Conservation (phyloP, 2,888 invertebrate species). For the Hymenopus coronatus region DNA sequence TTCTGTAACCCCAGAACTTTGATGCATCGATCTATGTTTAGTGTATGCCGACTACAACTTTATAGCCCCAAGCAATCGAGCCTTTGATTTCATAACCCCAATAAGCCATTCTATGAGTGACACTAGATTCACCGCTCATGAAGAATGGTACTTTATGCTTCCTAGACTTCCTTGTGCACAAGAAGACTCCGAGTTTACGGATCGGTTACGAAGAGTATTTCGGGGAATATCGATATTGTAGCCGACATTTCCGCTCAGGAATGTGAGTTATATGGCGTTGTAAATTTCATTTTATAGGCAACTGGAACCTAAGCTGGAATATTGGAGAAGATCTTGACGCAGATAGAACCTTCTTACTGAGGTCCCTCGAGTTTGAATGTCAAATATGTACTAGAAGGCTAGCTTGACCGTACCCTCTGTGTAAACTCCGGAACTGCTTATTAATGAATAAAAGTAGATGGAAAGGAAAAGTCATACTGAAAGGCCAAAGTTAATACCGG, state of each 20-base stretch:
- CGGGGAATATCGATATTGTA: neutral
- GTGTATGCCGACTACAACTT: no score
- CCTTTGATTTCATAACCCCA: neutral
- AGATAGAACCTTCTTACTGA: no score
- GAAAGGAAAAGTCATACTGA: no score
- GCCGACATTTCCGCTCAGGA: neutral
- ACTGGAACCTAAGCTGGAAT: neutral
- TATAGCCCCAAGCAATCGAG: no score
- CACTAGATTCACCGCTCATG: neutral
- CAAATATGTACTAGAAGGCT: no score
- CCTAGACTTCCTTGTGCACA: neutral
- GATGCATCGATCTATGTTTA: no score
- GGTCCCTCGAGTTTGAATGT: no score
- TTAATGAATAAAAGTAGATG: no score
- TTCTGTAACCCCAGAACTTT: no score
- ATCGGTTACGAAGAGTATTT: neutral
- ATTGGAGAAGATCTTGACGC: neutral
- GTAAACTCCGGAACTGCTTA: no score
- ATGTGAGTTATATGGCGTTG: neutral
- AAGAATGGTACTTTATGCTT: neutral
- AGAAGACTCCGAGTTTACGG: neutral
- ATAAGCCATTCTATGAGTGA: neutral
- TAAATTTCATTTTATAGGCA: neutral
- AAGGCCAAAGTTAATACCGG: no score
- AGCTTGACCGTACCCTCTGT: no score